A percentile compares a stretch with the other conserved stretches of the same genome.
These are phyloP conservation scores for Andrena cerasifolii DNA, from an alignment of 1,140 invertebrate species.

Conservation along the genomic window DNA sequence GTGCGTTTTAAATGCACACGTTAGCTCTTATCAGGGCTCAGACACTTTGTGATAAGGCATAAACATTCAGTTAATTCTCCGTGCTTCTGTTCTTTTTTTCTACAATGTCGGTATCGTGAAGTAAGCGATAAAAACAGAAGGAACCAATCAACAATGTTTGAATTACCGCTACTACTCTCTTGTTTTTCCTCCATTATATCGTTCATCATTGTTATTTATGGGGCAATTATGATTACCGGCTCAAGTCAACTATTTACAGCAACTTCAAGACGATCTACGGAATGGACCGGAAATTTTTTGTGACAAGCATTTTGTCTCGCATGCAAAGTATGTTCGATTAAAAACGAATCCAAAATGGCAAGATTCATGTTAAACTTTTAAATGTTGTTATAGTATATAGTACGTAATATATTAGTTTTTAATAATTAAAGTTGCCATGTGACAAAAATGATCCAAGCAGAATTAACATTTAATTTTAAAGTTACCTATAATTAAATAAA, in stretches of 20 bases:
- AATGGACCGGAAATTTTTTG: neutral
- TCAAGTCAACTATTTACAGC: neutral
- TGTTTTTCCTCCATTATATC: neutral
- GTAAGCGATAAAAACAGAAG: neutral
- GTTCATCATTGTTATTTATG: neutral
- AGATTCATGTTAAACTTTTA: too few species aligned
- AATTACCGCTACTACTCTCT: neutral
- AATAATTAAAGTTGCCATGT: too few species aligned
- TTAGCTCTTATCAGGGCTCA: neutral
- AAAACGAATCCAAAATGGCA: too few species aligned
- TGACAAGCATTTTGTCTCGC: too few species aligned
- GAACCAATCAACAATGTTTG: neutral
- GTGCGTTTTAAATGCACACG: neutral
- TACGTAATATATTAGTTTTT: too few species aligned
- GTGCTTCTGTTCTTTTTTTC: neutral
- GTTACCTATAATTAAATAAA: too few species aligned
- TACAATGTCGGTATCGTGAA: neutral
- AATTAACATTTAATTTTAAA: too few species aligned
- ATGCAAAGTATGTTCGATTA: too few species aligned
- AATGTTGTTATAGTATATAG: too few species aligned
- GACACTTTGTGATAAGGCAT: slow-evolving; percentile 4
- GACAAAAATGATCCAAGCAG: too few species aligned
- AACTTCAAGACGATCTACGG: neutral
- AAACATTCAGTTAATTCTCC: neutral
- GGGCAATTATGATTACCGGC: neutral